Conservation (phyloP, 2,888 invertebrate genomes). For the Apamea monoglypha region DNA sequence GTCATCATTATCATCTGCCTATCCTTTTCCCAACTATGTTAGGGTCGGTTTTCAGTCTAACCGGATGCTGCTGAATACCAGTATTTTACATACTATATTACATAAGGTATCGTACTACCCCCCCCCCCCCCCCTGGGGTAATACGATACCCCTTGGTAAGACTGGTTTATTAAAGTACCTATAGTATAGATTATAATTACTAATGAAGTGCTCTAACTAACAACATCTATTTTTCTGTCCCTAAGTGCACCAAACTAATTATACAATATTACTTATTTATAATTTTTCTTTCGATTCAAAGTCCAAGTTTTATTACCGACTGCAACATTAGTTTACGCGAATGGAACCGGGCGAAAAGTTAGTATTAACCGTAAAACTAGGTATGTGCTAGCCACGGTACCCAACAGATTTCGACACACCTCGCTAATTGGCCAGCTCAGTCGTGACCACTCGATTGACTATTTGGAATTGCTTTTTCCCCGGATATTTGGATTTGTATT, state of each 20-base stretch:
- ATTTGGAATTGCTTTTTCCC: conserved; percentile 67
- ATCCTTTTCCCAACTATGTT: too few species aligned
- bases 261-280: background rate
- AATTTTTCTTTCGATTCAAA: background rate
- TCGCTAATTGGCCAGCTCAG: conserved; percentile 81
- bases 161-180: background rate
- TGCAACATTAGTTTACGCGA: background rate
- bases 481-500: conserved; percentile 55
- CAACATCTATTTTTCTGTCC: background rate
- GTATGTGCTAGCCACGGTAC: conserved; percentile 35
- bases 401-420: conserved; percentile 80
- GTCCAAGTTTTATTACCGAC: background rate
- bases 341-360: background rate
- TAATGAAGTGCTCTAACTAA: background rate
- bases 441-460: conserved; percentile 72
- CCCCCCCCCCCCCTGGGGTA: too few species aligned
- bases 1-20: too few species aligned
- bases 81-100: too few species aligned
- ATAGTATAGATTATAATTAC: background rate
- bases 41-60: too few species aligned
- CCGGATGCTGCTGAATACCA: too few species aligned
- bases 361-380: conserved; percentile 48
- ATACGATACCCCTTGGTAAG: too few species aligned
- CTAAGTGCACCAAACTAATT: background rate
- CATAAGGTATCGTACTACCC: too few species aligned